Evolutionary conservation across 2,888 invertebrate species (phyloP).

Genomic region (Leptarthrus brevirostris): DNA sequence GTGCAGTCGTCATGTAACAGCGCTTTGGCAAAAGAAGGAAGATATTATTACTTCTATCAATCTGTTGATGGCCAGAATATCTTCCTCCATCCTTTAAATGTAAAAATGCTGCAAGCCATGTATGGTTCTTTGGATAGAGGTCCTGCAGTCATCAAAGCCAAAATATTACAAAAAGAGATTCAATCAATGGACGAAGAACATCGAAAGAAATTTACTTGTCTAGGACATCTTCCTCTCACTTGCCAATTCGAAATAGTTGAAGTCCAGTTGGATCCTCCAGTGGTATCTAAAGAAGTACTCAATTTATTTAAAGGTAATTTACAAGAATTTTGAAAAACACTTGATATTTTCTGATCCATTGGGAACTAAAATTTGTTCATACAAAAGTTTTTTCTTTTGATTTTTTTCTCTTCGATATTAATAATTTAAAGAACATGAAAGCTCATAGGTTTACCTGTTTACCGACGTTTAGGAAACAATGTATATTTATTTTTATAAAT

Average conservation of each 20-base stretch:
- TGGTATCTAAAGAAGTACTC: conserved; percentile 77
- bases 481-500: too few species aligned
- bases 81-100: conserved; percentile 90
- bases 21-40: conserved; percentile 32
- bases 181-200: conserved; percentile 87
- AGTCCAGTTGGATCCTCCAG: too few species aligned
- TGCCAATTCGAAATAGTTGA: too few species aligned
- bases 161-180: conserved; percentile 87
- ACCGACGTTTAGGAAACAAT: too few species aligned
- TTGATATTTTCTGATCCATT: too few species aligned
- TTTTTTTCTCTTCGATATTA: too few species aligned
- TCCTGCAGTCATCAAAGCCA: conserved; percentile 79
- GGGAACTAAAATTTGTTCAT: too few species aligned
- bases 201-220: conserved; percentile 78
- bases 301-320: conserved; percentile 76
- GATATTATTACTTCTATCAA: conserved; percentile 68
- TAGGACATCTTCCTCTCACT: conserved; percentile 89
- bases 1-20: not conserved
- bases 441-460: too few species aligned
- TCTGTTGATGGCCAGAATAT: conserved; percentile 93
- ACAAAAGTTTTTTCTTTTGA: too few species aligned
- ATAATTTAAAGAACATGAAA: too few species aligned
- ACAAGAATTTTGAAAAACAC: too few species aligned
- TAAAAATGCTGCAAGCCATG: conserved; percentile 86
- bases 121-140: conserved; percentile 85